Evolutionary conservation across 1,140 invertebrate genomes (phyloP).

Genomic region (Meloidogyne exigua): DNA sequence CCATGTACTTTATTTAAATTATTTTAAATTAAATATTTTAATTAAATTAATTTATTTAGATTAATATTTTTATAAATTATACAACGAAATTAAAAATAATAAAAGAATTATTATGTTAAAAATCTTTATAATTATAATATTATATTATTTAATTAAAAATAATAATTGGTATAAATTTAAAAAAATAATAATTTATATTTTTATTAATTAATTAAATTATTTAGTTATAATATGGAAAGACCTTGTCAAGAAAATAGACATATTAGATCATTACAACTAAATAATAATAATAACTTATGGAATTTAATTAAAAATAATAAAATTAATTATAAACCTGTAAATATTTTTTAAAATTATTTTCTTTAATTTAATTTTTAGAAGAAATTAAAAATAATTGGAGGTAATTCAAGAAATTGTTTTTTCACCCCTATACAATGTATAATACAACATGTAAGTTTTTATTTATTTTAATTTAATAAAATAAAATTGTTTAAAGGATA

Average conservation of each 20-base stretch:
- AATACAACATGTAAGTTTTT: slow-evolving; percentile 8
- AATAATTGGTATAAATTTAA: too few relatives aligned
- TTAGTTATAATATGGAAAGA: not conserved
- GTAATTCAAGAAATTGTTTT: slow-evolving; percentile 20
- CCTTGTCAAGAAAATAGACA: not conserved
- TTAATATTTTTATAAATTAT: too few relatives aligned
- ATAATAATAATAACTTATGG: not conserved
- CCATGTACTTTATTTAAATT: too few relatives aligned
- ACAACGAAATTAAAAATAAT: too few relatives aligned
- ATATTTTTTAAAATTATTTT: not conserved
- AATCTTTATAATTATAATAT: too few relatives aligned
- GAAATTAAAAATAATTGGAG: slow-evolving; percentile 9
- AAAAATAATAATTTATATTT: too few relatives aligned
- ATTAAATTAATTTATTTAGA: too few relatives aligned
- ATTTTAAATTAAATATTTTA: too few relatives aligned
- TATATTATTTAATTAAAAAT: too few relatives aligned
- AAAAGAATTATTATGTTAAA: too few relatives aligned
- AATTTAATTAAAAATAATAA: not conserved
- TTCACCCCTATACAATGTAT: slow-evolving; percentile 21
- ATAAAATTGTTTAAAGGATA: not conserved
- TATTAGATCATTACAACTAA: not conserved
- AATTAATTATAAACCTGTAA: not conserved
- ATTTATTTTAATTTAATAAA: not conserved
- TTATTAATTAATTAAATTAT: not conserved
- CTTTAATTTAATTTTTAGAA: not conserved